Evolutionary conservation across 2,797 vertebrate species (phyloP).

Genomic region (Carapus acus): DNA sequence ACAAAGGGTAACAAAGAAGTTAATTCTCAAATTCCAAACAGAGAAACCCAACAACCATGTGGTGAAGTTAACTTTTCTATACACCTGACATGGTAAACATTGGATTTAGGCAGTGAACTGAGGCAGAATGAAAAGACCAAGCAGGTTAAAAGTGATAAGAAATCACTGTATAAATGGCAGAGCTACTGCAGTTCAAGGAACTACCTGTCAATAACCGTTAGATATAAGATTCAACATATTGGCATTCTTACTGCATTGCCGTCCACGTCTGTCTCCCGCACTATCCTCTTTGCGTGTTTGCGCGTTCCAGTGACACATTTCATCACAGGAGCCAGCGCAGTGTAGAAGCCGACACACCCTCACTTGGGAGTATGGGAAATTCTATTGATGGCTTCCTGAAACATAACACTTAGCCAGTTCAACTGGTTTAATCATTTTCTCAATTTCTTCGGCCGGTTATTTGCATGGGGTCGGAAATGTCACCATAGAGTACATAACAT

Average conservation of each 20-base stretch:
- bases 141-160: conserved; percentile 8
- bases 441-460: conserved; percentile 19
- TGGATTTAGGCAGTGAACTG: neutral
- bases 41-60: no score
- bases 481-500: neutral
- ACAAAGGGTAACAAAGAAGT: neutral
- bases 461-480: conserved; percentile 1
- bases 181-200: no score
- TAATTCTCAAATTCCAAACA: no score
- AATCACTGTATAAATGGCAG: conserved; percentile 5
- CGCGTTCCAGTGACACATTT: neutral
- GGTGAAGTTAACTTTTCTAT: neutral
- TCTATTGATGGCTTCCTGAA: conserved; percentile 49
- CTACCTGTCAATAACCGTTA: no score
- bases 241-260: conserved; percentile 11
- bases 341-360: conserved; percentile 8
- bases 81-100: neutral
- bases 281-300: neutral
- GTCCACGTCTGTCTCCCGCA: neutral
- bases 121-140: neutral
- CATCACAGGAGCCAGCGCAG: neutral
- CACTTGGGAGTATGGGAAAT: conserved; percentile 13
- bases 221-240: neutral
- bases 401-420: conserved; percentile 21
- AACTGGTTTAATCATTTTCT: conserved; percentile 52